Percentiles rank a stretch among this genome's conserved stretches.
These are phyloP conservation scores for Scomberomorus guttatus DNA, from an alignment of 2,797 vertebrate species.

Conservation along the genomic window DNA sequence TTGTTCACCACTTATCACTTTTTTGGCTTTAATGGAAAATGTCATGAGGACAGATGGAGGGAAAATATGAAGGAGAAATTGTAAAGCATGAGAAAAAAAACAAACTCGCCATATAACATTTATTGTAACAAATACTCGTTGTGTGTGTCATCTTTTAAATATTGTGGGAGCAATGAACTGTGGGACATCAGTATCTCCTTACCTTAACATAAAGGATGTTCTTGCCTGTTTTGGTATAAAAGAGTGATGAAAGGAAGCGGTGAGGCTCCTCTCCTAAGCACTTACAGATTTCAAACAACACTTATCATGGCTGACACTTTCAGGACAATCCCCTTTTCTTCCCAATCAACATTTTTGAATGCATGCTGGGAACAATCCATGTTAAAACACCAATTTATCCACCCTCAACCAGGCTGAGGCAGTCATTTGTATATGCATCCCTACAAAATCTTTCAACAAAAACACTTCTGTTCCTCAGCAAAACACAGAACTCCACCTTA, in stretches of 20 bases:
- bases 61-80: neutral
- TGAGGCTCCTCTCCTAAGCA: neutral
- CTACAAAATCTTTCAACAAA: constrained; percentile 10
- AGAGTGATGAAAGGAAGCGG: neutral
- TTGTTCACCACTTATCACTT: no score
- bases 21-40: neutral
- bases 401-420: neutral
- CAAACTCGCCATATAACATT: neutral
- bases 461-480: constrained; percentile 13
- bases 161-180: neutral
- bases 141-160: neutral
- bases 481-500: constrained; percentile 12
- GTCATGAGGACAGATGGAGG: no score
- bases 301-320: neutral
- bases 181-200: neutral
- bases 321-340: neutral
- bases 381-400: constrained; percentile 2
- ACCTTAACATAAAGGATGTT: neutral
- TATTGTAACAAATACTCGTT: neutral
- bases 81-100: neutral
- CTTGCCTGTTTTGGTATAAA: neutral
- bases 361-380: neutral
- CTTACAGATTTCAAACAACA: constrained; percentile 14
- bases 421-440: neutral
- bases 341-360: neutral